Evolutionary conservation across 1,140 invertebrate species (phyloP).

Genomic region (Eumaeus atala): DNA sequence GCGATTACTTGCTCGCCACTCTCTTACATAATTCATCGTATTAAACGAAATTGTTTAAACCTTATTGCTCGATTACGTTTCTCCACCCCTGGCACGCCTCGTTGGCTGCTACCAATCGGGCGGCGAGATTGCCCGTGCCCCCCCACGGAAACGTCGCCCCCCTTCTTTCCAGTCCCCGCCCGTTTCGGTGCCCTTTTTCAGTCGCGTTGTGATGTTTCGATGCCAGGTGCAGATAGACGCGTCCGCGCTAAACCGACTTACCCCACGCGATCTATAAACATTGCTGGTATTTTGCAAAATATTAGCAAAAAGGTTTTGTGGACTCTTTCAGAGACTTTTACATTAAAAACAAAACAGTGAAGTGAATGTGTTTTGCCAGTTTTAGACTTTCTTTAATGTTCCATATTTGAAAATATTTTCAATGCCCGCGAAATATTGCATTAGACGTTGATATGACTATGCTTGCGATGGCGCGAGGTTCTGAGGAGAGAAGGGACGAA

Average conservation of each 20-base stretch:
- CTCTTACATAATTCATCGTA: slow-evolving; percentile 74
- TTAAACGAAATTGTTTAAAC: slow-evolving; percentile 75
- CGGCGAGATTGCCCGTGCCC: slow-evolving; percentile 28
- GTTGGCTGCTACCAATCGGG: slow-evolving; percentile 53
- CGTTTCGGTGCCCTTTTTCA: slow-evolving; percentile 35
- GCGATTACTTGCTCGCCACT: slow-evolving; percentile 71
- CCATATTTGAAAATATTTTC: not conserved
- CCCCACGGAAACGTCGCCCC: slow-evolving; percentile 27
- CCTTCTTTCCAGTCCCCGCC: slow-evolving; percentile 37
- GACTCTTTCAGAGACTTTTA: not conserved
- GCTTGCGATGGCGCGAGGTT: slow-evolving; percentile 67
- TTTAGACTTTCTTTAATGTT: not conserved
- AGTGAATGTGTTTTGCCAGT: slow-evolving; percentile 1
- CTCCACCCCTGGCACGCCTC: slow-evolving; percentile 65
- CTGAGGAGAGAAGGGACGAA: slow-evolving; percentile 51
- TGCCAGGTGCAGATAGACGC: slow-evolving; percentile 38
- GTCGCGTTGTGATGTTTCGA: slow-evolving; percentile 33
- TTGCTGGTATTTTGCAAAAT: slow-evolving; percentile 11
- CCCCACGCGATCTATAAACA: slow-evolving; percentile 38
- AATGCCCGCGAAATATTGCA: slow-evolving; percentile 12
- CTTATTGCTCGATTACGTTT: slow-evolving; percentile 73
- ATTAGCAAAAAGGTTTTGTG: no score
- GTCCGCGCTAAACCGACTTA: slow-evolving; percentile 23
- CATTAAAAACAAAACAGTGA: not conserved
- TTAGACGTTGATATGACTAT: slow-evolving; percentile 67